Evolutionary conservation across 2,797 vertebrate genomes (phyloP).

Genomic region (Sebastes matsubarae): DNA sequence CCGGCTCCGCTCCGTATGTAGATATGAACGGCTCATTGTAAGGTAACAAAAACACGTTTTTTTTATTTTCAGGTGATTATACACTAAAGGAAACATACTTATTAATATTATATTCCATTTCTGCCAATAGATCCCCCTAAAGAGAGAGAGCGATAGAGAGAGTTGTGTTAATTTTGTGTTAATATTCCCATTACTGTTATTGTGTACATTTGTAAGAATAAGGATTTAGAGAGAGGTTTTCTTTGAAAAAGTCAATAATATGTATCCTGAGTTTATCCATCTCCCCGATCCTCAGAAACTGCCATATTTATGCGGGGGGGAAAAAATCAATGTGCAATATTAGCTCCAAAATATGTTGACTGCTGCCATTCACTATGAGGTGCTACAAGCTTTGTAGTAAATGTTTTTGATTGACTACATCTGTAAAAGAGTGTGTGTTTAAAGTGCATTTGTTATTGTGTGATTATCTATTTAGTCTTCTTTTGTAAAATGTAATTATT

Average conservation of each 20-base stretch:
- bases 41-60: background rate
- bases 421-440: background rate
- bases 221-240: background rate
- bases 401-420: background rate
- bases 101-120: background rate
- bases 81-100: background rate
- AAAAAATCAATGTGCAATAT: background rate
- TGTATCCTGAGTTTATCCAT: background rate
- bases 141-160: too few relatives aligned
- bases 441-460: background rate
- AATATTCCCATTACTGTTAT: too few relatives aligned
- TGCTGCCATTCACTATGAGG: background rate
- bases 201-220: too few relatives aligned
- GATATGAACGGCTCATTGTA: background rate
- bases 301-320: background rate
- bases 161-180: too few relatives aligned
- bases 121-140: background rate
- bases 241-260: background rate
- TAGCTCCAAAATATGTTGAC: background rate
- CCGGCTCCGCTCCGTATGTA: background rate
- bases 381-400: background rate
- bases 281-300: background rate
- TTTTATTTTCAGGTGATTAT: background rate
- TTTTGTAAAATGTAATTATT: background rate
- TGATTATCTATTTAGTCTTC: background rate